These are phyloP conservation scores for Biston betularia DNA, from an alignment of 2,888 invertebrate genomes.

Conservation along the genomic window DNA sequence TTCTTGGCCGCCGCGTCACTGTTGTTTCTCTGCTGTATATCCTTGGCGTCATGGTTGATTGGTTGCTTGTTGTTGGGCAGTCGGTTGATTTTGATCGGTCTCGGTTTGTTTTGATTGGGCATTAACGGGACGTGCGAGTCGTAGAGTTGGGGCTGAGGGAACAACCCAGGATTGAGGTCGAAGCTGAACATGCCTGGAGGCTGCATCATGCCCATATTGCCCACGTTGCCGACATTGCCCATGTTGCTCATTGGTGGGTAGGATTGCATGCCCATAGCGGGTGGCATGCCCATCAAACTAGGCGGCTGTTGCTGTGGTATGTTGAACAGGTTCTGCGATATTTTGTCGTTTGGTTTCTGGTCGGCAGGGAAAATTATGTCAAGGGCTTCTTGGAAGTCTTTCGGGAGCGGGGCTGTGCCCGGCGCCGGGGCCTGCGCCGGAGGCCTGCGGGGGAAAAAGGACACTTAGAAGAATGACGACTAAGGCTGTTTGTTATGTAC, in stretches of 20 bases:
- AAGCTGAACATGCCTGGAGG: conserved; percentile 71
- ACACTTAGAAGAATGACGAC: neutral
- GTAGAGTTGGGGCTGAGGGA: conserved; percentile 70
- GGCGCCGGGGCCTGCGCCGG: conserved; percentile 38
- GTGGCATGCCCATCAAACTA: conserved; percentile 47
- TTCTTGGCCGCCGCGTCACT: conserved; percentile 57
- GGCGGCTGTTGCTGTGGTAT: conserved; percentile 49
- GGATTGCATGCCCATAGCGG: conserved; percentile 42
- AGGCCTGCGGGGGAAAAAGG: neutral
- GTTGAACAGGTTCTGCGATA: conserved; percentile 48
- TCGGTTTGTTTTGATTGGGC: conserved; percentile 46
- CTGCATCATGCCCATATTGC: conserved; percentile 39
- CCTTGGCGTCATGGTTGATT: neutral
- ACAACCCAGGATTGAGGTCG: conserved; percentile 67
- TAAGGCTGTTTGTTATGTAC: too few relatives aligned
- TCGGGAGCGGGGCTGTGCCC: conserved; percentile 71
- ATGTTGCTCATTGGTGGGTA: conserved; percentile 55
- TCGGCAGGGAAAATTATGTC: conserved; percentile 87
- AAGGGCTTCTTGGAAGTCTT: conserved; percentile 89
- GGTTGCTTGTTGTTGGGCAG: neutral
- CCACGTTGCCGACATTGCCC: conserved; percentile 24
- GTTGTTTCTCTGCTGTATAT: conserved; percentile 42
- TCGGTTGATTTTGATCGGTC: conserved; percentile 10
- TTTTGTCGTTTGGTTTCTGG: conserved; percentile 57
- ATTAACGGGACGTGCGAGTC: conserved; percentile 74